Evolutionary conservation across 2,113 vertebrate species (phyloP), one percentile per base, ranked within the genome.

Genomic region (Philantomba maxwellii): DNA sequence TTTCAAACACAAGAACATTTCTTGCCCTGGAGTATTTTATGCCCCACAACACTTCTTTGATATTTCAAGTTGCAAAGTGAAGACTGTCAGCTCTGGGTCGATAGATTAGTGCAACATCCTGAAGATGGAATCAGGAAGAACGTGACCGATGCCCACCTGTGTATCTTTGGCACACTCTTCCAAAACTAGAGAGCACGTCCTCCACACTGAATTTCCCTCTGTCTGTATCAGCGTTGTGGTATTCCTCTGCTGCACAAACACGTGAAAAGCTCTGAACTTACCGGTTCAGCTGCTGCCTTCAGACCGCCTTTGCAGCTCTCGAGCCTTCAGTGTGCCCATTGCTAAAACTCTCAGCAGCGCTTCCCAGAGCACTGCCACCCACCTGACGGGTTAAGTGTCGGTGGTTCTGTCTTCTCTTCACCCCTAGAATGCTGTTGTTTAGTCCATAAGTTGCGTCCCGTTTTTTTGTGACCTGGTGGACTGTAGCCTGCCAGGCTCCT

Each of bases 371-470:
- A 1, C 49, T 3, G 16, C 53, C 49, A 3, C 0, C n/a, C 33
- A 0, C 33, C 49, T 13, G 33, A 33, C 3, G 5, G 1, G 6
- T 0, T 17, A 9, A 0, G 0, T n/a, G 25, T 45, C 5, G 19
- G 25, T 28, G n/a, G 4, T 85, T 49, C 60, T 23, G 0, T 26
- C 73, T 55, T 11, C 53, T 58, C 12, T 0, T 64, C 70, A 39
- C 1, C 19, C 49, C 73, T 19, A 9, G 58, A 28, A 19, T 26
- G n/a, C 2, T 6, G 70, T 3, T 4, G 6, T 43, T 75, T 26
- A 14, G 36, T 26, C 36, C 16, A 3, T 75, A 15, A 43, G 39
- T 26, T 26, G 23, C 14, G 23, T 26, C 36, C 70, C 13, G 0
- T 14, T 43, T 14, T 25, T 43, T 14, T 43, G 70, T 26, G 23